phyloP scores from a whole-genome alignment of 2,113 vertebrate genomes.

The Pterocles gutturalis region DNA sequence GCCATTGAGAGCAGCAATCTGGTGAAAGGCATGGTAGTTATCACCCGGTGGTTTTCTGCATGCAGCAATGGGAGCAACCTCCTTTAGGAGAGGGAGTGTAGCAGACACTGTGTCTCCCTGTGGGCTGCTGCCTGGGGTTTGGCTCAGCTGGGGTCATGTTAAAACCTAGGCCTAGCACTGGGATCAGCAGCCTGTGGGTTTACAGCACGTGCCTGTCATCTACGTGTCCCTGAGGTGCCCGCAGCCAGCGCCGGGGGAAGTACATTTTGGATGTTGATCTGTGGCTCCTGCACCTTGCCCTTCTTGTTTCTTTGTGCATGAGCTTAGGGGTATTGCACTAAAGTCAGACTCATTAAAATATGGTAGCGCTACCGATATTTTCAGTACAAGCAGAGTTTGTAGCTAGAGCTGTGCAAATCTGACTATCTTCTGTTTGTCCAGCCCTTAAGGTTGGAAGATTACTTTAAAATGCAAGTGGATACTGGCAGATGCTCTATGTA shows the following conservation, averaged over 20 bases:
- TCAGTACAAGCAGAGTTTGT: neutral
- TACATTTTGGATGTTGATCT: neutral
- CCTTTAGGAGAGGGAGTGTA: neutral
- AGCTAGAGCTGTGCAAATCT: neutral
- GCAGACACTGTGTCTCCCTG: neutral
- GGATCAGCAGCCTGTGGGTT: neutral
- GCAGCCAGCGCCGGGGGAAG: no score
- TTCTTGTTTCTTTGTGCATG: neutral
- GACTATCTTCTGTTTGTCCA: neutral
- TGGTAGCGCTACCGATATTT: neutral
- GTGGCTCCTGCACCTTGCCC: neutral
- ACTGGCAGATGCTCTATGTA: neutral
- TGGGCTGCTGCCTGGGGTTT: neutral
- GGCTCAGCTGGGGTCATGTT: neutral
- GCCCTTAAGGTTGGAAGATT: neutral
- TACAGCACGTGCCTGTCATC: neutral
- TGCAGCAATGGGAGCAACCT: neutral
- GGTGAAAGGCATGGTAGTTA: neutral
- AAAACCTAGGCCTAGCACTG: neutral
- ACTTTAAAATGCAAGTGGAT: neutral
- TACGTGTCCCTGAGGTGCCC: accelerated
- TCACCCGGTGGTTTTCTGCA: neutral
- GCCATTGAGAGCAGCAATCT: neutral
- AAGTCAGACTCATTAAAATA: neutral
- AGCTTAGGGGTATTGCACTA: neutral